Base-by-base conservation (phyloP, 2,888 invertebrate species). In the Chalcosyrphus nemorum region DNA sequence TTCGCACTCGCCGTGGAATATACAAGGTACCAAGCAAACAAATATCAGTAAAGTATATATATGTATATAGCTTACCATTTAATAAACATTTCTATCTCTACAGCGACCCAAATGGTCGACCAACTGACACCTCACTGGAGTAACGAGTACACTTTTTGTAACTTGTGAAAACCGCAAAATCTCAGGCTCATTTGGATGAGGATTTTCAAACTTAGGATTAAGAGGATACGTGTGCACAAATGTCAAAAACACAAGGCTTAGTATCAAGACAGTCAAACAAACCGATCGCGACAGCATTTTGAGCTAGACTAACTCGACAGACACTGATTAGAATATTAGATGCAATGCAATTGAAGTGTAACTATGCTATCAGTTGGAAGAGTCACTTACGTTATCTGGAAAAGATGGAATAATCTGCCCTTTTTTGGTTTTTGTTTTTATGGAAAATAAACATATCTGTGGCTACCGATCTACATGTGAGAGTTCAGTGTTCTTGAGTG, bases 71-170 rank as follows among this genome's bases (percentile, higher is more conserved):
- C 27, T 45, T 4, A 45, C 45, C 45, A 19, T 29, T n/a, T 29
- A 32, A 2, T 19, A n/a, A 5, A n/a, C 5, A 38, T 24, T 13
- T 9, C 24, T 24, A 9, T 38, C 17, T 11, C 74, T 63, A 32
- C 74, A 74, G 9, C 27, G 45, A 4, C 74, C 74, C 5, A 1
- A 24, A 17, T 74, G 74, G 4, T 74, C 74, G 3, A 45, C 6
- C 2, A n/a, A n/a, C n/a, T 35, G 9, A 24, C 74, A 74, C 35
- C 65, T 54, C 7, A 2, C 4, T 2, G 41, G 54, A 11, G 13
- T n/a, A 13, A 68, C n/a, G 2, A 68, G 43, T 19, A 68, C 43
- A 27, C 41, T 68, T n/a, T 35, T 47, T 7, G 2, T n/a, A 4
- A 15, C 5, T 15, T 7, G 43, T 9, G 4, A 19, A 2, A 4